Evolutionary conservation across 1,140 invertebrate genomes (phyloP).

Genomic region (Cotesia vestalis): DNA sequence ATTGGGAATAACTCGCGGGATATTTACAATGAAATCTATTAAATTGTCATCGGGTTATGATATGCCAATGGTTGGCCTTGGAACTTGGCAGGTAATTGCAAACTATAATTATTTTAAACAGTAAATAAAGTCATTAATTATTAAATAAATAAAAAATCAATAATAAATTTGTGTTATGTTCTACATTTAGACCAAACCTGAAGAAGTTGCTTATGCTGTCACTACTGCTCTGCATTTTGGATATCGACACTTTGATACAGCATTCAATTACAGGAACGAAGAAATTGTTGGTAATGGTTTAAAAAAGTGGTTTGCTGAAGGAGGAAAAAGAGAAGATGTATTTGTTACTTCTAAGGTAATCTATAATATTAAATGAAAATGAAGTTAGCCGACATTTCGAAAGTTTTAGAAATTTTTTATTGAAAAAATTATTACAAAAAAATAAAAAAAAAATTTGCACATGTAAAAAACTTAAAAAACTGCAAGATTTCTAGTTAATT

Average conservation of each 20-base stretch:
- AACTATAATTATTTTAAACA: neutral
- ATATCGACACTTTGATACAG: constrained; percentile 84
- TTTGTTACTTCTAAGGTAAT: constrained; percentile 83
- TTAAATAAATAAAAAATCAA: constrained; percentile 34
- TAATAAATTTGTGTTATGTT: constrained; percentile 9
- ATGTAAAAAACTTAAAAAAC: too few relatives aligned
- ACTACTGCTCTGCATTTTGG: constrained; percentile 71
- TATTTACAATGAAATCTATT: constrained; percentile 48
- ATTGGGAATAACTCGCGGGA: neutral
- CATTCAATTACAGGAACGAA: constrained; percentile 85
- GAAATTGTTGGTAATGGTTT: constrained; percentile 79
- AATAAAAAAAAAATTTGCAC: too few relatives aligned
- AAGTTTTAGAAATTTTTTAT: too few relatives aligned
- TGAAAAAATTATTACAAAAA: too few relatives aligned
- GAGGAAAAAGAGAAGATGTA: constrained; percentile 78
- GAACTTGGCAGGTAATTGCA: constrained; percentile 79
- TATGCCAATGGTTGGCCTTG: constrained; percentile 80
- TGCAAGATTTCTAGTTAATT: too few relatives aligned
- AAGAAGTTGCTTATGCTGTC: constrained; percentile 76
- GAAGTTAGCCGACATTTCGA: too few relatives aligned
- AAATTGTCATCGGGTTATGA: constrained; percentile 59
- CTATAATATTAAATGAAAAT: too few relatives aligned
- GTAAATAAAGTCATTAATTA: neutral
- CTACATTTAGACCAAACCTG: constrained; percentile 69
- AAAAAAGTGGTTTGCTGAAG: constrained; percentile 76